Conservation (phyloP, 1,140 invertebrate genomes). For the Camponotus floridanus region DNA sequence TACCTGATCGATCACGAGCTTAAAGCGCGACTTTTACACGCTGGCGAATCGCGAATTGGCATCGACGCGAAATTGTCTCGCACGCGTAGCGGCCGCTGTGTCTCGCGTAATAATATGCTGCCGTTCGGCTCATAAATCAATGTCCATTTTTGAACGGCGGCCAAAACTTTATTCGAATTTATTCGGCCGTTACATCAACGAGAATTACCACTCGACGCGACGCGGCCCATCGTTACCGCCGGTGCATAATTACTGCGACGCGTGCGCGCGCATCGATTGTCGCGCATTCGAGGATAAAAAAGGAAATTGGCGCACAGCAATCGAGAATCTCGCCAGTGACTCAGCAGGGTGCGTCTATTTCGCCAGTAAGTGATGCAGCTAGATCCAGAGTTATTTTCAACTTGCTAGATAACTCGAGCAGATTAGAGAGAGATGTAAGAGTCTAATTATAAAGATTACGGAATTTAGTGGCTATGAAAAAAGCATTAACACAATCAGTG, state of each 20-base stretch:
- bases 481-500: background rate
- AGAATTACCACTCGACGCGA: conserved; percentile 36
- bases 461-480: conserved; percentile 21
- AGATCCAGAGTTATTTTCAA: conserved; percentile 31
- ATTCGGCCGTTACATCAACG: conserved; percentile 73
- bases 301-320: conserved; percentile 4
- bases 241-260: conserved; percentile 63
- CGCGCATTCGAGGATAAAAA: conserved; percentile 32
- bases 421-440: conserved; percentile 22
- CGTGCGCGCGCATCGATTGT: conserved; percentile 39
- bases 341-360: conserved; percentile 26
- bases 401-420: conserved; percentile 14
- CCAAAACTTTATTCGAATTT: conserved; percentile 76
- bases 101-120: conserved; percentile 70
- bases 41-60: conserved; percentile 65
- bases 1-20: conserved; percentile 19
- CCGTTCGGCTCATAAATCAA: conserved; percentile 69
- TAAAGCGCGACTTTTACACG: conserved; percentile 62
- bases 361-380: background rate
- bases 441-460: conserved; percentile 9
- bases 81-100: conserved; percentile 15
- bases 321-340: conserved; percentile 29
- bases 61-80: conserved; percentile 70
- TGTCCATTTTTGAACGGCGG: conserved; percentile 74
- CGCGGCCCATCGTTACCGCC: conserved; percentile 41